Evolutionary conservation across 1,140 invertebrate genomes (phyloP).

Genomic region (Ganaspis sp.): DNA sequence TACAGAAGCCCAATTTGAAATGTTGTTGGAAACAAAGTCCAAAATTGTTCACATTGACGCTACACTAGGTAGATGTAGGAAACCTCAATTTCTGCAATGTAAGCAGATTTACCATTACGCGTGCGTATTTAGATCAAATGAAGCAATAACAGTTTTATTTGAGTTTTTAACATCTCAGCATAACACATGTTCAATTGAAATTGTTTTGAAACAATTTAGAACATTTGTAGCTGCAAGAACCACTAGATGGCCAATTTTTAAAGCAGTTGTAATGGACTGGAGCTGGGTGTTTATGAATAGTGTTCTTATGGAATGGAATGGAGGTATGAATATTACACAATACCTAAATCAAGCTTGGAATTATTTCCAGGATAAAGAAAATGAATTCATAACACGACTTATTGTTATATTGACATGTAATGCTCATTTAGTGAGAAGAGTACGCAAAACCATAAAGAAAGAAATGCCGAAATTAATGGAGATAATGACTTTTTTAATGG

Average conservation of each 20-base stretch:
- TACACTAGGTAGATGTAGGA: slow-evolving; percentile 27
- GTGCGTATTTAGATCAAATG: neutral
- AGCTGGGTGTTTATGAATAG: slow-evolving; percentile 34
- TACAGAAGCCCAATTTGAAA: slow-evolving; percentile 32
- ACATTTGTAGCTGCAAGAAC: neutral
- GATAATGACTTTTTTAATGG: slow-evolving; percentile 9
- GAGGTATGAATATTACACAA: too few species aligned
- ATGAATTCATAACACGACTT: too few species aligned
- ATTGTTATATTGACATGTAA: neutral
- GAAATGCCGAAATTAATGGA: slow-evolving; percentile 1
- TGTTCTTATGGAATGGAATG: slow-evolving; percentile 23
- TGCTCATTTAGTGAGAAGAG: slow-evolving; percentile 33
- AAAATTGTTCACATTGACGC: slow-evolving; percentile 49
- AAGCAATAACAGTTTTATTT: neutral
- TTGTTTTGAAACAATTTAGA: slow-evolving; percentile 25
- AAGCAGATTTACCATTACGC: neutral
- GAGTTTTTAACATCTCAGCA: slow-evolving; percentile 37
- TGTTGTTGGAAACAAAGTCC: neutral
- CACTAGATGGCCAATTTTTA: slow-evolving; percentile 8
- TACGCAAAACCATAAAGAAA: slow-evolving; percentile 6
- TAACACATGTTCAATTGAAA: slow-evolving; percentile 6
- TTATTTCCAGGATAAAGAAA: too few species aligned
- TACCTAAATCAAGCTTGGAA: too few species aligned
- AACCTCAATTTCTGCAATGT: neutral
- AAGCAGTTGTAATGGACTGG: slow-evolving; percentile 25